Percentiles rank a stretch among this genome's conserved stretches.
Evolutionary conservation across 2,113 vertebrate genomes (phyloP).

Genomic region (Chionodraco myersi): DNA sequence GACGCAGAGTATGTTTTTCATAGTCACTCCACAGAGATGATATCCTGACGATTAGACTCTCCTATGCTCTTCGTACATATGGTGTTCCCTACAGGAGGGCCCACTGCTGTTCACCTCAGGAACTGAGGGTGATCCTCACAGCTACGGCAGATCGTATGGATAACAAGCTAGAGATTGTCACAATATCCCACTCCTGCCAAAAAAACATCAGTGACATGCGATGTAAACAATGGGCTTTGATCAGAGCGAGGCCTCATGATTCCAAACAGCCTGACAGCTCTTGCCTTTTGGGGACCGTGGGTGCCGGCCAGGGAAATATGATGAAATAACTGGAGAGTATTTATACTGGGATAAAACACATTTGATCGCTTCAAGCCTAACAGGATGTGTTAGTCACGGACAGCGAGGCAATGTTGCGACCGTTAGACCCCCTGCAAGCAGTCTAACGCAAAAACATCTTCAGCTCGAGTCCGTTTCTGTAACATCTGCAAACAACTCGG

Average conservation of each 20-base stretch:
- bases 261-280: constrained; percentile 77
- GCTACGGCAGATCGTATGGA: constrained; percentile 53
- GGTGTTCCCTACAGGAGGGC: constrained; percentile 58
- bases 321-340: constrained; percentile 74
- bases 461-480: neutral
- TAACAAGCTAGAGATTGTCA: constrained; percentile 77
- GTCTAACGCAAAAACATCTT: constrained; percentile 55
- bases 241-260: constrained; percentile 72
- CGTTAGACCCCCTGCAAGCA: constrained; percentile 58
- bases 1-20: constrained; percentile 35
- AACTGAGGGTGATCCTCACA: constrained; percentile 43
- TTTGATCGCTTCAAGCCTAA: constrained; percentile 69
- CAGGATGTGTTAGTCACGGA: constrained; percentile 76
- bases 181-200: constrained; percentile 76
- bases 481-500: constrained; percentile 20
- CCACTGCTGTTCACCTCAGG: constrained; percentile 67
- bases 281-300: constrained; percentile 67
- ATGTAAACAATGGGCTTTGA: constrained; percentile 82
- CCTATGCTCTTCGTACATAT: constrained; percentile 56
- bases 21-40: constrained; percentile 22
- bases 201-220: constrained; percentile 72
- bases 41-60: constrained; percentile 57
- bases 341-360: constrained; percentile 73
- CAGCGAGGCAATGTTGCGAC: constrained; percentile 66
- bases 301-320: constrained; percentile 67